These are phyloP conservation scores for Zonitis immaculata DNA, from an alignment of 2,888 invertebrate species.

Conservation along the genomic window DNA sequence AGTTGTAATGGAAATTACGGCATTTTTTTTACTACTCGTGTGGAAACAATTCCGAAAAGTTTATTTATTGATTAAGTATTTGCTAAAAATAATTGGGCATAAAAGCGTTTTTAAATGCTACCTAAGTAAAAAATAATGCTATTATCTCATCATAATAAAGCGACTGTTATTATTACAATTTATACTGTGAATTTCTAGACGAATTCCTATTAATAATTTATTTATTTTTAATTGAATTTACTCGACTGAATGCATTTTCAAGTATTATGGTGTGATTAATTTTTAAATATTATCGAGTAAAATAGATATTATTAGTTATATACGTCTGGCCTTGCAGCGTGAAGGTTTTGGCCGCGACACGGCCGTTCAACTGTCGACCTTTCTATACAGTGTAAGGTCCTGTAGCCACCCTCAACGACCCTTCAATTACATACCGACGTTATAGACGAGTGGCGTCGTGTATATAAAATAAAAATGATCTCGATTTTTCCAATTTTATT, in stretches of 20 bases:
- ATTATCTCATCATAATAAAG: conserved; percentile 1
- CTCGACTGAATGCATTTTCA: not conserved
- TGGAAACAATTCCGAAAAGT: too few species aligned
- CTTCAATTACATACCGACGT: conserved; percentile 14
- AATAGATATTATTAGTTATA: conserved; percentile 36
- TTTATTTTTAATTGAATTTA: not conserved
- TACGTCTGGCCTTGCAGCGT: conserved; percentile 42
- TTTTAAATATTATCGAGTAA: conserved; percentile 25
- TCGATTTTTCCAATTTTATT: conserved; percentile 24
- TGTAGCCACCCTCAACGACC: conserved; percentile 19
- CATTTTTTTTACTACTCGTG: not conserved
- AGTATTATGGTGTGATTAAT: conserved; percentile 12
- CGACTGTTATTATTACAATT: conserved; percentile 1
- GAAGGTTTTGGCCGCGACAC: conserved; percentile 41
- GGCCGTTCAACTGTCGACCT: conserved; percentile 39
- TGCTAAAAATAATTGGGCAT: too few species aligned
- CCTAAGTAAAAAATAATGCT: conserved; percentile 5
- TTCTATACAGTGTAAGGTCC: conserved; percentile 31
- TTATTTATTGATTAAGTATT: too few species aligned
- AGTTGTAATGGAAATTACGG: not conserved
- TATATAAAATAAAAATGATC: conserved; percentile 29
- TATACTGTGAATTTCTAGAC: too few species aligned
- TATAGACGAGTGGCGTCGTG: conserved; percentile 22
- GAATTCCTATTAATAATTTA: not conserved
- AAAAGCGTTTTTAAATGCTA: not conserved